Evolutionary conservation across 2,888 invertebrate genomes (phyloP).

Genomic region (Tipula confusa): DNA sequence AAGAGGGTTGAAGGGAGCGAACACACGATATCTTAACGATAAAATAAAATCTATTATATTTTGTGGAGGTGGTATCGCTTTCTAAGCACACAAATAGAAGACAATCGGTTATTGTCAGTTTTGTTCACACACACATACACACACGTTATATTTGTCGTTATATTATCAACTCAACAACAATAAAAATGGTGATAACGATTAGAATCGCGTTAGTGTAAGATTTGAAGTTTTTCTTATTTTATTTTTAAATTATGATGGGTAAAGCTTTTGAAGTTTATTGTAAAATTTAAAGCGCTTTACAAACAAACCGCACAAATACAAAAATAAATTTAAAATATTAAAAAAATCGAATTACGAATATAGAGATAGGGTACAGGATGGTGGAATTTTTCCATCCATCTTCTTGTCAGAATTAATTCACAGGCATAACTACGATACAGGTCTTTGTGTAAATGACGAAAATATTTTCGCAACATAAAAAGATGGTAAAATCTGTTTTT

Average conservation of each 20-base stretch:
- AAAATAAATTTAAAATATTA: background rate
- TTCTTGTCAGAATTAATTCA: background rate
- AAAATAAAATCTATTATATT: background rate
- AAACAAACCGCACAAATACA: background rate
- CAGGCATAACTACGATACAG: background rate
- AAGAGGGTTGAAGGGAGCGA: background rate
- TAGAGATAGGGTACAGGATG: background rate
- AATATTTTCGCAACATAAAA: background rate
- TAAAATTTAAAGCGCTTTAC: background rate
- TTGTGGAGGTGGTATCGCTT: background rate
- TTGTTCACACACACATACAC: background rate
- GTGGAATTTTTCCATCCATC: background rate
- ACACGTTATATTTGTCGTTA: too few relatives aligned
- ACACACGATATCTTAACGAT: background rate
- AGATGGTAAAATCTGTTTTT: conserved; percentile 14
- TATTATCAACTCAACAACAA: background rate
- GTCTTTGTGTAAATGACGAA: background rate
- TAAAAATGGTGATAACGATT: background rate
- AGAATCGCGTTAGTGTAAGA: background rate
- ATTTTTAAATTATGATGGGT: background rate
- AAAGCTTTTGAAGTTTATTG: background rate
- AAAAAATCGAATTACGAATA: too few relatives aligned
- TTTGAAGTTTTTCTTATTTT: background rate
- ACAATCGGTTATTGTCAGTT: background rate
- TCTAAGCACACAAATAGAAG: background rate